phyloP scores from a whole-genome alignment of 1,140 invertebrate species.

The Wasmannia auropunctata region DNA sequence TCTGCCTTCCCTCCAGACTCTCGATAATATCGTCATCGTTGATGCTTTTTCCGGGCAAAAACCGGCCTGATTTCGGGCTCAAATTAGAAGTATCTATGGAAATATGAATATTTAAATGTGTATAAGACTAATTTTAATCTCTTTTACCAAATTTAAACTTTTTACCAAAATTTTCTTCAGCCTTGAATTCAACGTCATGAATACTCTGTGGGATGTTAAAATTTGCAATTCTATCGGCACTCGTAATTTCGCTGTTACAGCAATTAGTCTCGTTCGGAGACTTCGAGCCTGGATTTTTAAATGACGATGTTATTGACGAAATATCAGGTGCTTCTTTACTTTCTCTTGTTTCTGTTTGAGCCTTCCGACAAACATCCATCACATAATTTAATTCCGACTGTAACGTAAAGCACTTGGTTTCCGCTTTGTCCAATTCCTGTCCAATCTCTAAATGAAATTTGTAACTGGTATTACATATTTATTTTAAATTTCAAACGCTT shows the following conservation, averaged over 20 bases:
- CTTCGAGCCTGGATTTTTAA: not conserved
- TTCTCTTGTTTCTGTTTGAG: constrained; percentile 35
- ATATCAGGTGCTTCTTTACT: not conserved
- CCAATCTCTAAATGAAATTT: constrained; percentile 76
- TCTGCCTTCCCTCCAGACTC: not conserved
- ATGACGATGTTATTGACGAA: not conserved
- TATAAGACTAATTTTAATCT: not conserved
- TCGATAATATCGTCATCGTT: not conserved
- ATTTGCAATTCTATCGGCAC: not conserved
- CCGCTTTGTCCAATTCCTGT: constrained; percentile 80
- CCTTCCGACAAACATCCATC: constrained; percentile 77
- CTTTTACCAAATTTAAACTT: not conserved
- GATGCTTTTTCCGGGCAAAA: not conserved
- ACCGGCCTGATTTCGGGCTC: not conserved
- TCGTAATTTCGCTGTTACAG: not conserved
- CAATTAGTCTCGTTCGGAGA: not conserved
- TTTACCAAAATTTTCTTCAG: constrained; percentile 31
- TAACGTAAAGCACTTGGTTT: constrained; percentile 79
- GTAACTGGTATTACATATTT: not conserved
- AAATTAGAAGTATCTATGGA: not conserved
- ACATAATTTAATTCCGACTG: constrained; percentile 81
- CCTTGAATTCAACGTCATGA: not conserved
- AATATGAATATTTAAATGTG: constrained; percentile 17
- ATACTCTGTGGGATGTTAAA: not conserved
- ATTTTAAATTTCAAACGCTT: not conserved